Base-by-base conservation (phyloP, 2,888 invertebrate species). In the Hymenopus coronatus region DNA sequence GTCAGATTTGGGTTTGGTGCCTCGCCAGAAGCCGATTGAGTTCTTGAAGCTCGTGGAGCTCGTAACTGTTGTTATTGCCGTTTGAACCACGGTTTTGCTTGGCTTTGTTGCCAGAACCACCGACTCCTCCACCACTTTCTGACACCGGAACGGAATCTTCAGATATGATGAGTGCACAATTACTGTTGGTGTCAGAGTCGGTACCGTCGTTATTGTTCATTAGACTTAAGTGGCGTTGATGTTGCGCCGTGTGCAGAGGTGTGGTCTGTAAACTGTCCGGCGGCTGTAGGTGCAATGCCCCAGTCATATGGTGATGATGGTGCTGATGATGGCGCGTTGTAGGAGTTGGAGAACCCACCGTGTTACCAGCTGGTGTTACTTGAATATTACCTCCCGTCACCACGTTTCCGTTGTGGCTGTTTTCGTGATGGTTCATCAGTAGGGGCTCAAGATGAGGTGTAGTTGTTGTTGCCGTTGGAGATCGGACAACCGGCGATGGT, bases 51-150 rank as follows among this genome's bases (percentile, higher is more conserved):
- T 97, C 97, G 87, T 96, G 95, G 95, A 97, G 95, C 93, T 97
- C 97, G 93, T 96, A 97, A 92, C 96, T 97, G 93, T 96, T 97
- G 70, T 89, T 88, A 93, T 96, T 96, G 88, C 96, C 96, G 93
- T 96, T 96, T 90, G 95, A 95, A 12, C 91, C 90, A 15, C 93
- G 96, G 96, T 90, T 95, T 86, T 88, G 89, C 28, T 84, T 88
- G 84, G 85, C 83, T 54, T 89, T 87, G 85, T 85, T 87, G 46
- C 88, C 82, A 27, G 90, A 82, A 88, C 90, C 84, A 83, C 85
- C 89, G 84, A 88, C 86, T 25, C 89, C 87, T 82, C 88, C 89
- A 15, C 90, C 30, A 15, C 88, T 89, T 28, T 84, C 89, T 81
- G 89, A 70, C 54, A 25, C 54, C 54, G 54, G 54, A 88, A 90